Conservation (phyloP, 2,888 invertebrate species). For the Chloroclysta siterata region DNA sequence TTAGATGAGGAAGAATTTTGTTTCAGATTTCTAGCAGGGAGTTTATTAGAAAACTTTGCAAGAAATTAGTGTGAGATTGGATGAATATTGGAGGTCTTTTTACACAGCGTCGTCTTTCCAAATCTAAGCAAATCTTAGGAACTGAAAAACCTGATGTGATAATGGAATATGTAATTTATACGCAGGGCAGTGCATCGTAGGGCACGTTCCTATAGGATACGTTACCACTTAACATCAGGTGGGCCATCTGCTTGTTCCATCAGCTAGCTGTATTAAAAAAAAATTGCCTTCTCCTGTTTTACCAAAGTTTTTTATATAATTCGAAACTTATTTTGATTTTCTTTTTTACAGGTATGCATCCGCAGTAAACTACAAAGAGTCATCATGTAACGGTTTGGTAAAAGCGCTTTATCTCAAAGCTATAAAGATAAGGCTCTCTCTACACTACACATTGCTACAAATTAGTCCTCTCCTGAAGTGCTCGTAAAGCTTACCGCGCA, state of each 20-base stretch:
- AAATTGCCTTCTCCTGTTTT: too few relatives aligned
- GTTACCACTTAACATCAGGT: too few relatives aligned
- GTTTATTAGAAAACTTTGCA: constrained; percentile 20
- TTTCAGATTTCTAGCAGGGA: constrained; percentile 15
- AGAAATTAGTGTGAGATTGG: neutral
- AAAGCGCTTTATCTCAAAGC: constrained; percentile 23
- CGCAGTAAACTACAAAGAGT: constrained; percentile 16
- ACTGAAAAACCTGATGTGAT: too few relatives aligned
- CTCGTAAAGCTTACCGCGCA: constrained; percentile 27
- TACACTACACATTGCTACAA: constrained; percentile 41
- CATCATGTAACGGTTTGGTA: constrained; percentile 22
- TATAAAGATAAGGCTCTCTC: constrained; percentile 48
- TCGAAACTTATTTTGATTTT: constrained; percentile 16
- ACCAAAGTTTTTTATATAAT: too few relatives aligned
- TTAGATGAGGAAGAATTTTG: constrained; percentile 10
- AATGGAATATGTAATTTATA: too few relatives aligned
- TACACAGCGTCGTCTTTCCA: too few relatives aligned
- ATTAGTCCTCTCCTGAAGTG: constrained; percentile 44
- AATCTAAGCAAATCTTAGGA: too few relatives aligned
- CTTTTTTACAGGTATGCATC: constrained; percentile 38
- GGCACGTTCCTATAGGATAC: too few relatives aligned
- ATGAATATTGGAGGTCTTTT: too few relatives aligned
- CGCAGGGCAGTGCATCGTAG: too few relatives aligned
- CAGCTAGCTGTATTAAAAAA: too few relatives aligned
- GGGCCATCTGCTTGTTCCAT: too few relatives aligned